phyloP scores from a whole-genome alignment of 2,888 invertebrate species.

The Minunthozetes semirufus region DNA sequence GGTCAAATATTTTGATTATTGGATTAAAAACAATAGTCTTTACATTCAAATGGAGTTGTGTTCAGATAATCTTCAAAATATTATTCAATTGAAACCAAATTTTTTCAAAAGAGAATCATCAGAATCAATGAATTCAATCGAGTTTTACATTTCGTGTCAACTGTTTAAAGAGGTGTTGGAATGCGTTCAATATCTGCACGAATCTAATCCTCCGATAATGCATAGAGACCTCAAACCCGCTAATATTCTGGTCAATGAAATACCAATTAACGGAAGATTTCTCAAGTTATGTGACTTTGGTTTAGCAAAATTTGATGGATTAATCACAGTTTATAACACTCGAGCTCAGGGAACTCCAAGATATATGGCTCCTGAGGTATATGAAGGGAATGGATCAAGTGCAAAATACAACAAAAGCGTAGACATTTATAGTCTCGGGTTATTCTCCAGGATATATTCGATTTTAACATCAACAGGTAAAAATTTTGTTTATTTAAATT shows the following conservation, averaged over 20 bases:
- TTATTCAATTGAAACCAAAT: not conserved
- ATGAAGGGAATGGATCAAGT: too few species aligned
- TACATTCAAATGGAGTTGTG: slow-evolving; percentile 22
- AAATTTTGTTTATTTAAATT: too few species aligned
- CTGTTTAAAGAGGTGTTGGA: not conserved
- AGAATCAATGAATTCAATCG: too few species aligned
- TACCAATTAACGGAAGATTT: not conserved
- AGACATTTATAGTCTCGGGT: not conserved
- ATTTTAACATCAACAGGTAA: too few species aligned
- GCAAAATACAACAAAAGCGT: not conserved
- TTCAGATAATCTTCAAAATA: not conserved
- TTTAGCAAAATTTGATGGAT: not conserved
- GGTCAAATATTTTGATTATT: not conserved
- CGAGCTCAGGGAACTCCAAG: not conserved
- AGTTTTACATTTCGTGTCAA: not conserved
- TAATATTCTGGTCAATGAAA: not conserved
- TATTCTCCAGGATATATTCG: not conserved
- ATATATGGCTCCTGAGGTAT: not conserved
- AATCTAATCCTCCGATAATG: not conserved
- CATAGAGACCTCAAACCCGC: not conserved
- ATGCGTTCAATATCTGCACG: not conserved
- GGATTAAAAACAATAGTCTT: not conserved
- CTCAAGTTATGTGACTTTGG: not conserved
- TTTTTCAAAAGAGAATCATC: not conserved
- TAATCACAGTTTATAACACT: not conserved